Evolutionary conservation across 2,113 vertebrate species (phyloP).

Genomic region (Orientallactaga bullata): DNA sequence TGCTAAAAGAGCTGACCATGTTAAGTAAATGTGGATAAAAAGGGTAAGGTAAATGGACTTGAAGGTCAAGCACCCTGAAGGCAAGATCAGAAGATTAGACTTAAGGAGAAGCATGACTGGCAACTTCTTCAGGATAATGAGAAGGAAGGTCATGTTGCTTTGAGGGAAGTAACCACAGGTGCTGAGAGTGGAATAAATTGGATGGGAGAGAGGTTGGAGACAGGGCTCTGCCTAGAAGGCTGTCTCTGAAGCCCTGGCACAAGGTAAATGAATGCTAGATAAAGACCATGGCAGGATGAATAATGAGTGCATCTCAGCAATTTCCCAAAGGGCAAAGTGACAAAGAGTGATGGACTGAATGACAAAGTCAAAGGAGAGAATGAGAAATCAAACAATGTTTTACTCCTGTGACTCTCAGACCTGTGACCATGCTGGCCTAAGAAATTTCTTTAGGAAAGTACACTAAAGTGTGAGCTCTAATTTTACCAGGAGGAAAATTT

Average conservation of each 20-base stretch:
- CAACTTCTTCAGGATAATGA: conserved; percentile 47
- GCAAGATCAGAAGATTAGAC: conserved; percentile 18
- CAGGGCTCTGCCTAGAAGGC: conserved; percentile 34
- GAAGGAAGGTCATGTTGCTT: conserved; percentile 47
- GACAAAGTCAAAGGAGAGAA: conserved; percentile 46
- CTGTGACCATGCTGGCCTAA: not conserved
- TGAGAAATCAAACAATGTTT: conserved; percentile 60
- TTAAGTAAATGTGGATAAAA: not conserved
- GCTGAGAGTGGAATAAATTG: conserved; percentile 29
- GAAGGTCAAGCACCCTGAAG: conserved; percentile 11
- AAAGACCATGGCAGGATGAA: conserved; percentile 64
- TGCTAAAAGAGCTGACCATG: not conserved
- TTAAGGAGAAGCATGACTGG: not conserved
- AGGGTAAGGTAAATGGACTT: not conserved
- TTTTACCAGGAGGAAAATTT: not conserved
- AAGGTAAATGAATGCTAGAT: conserved; percentile 55
- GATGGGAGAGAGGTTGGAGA: conserved; percentile 13
- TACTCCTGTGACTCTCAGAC: not conserved
- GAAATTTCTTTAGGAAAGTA: not conserved
- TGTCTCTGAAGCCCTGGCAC: conserved; percentile 21
- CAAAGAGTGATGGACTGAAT: conserved; percentile 47
- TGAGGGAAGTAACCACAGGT: conserved; percentile 24
- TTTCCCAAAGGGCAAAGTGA: conserved; percentile 59
- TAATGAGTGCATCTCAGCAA: conserved; percentile 45
- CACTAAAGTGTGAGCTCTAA: not conserved